Percentiles rank a stretch among this genome's conserved stretches.
Conservation (phyloP, 2,797 vertebrate genomes). For the Cyprinodon diabolis region DNA sequence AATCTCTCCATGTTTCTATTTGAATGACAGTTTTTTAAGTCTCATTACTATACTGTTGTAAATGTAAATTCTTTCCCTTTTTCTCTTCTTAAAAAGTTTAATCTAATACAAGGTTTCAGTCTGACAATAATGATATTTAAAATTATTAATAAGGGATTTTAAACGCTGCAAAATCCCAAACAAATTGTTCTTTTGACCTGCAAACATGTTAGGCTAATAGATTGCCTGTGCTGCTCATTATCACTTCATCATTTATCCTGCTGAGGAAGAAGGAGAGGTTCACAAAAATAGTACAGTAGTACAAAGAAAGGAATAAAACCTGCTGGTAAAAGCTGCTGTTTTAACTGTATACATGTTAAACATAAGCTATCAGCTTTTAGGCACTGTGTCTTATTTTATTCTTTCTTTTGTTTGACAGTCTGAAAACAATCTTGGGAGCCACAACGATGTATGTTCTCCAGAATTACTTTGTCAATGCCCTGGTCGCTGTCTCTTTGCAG, state of each 20-base stretch:
- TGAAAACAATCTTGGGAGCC: conserved; percentile 38
- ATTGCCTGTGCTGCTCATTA: neutral
- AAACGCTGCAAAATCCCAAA: neutral
- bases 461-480: conserved; percentile 40
- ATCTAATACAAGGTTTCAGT: neutral
- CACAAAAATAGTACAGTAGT: neutral
- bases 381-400: neutral
- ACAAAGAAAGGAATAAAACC: neutral
- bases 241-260: neutral
- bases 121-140: neutral
- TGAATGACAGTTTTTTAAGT: no score
- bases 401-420: conserved; percentile 24
- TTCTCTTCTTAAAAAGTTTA: neutral
- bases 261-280: no score
- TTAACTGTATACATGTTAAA: conserved; percentile 4
- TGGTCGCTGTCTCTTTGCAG: neutral
- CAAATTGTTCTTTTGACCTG: neutral
- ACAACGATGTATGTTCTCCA: conserved; percentile 52
- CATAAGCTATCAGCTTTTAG: neutral
- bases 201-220: neutral
- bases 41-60: no score
- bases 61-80: neutral
- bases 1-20: no score
- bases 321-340: neutral
- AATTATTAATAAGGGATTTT: neutral